Evolutionary conservation across 2,113 vertebrate genomes (phyloP), one percentile per base, ranked within the genome.

Genomic region (Rynchops niger): DNA sequence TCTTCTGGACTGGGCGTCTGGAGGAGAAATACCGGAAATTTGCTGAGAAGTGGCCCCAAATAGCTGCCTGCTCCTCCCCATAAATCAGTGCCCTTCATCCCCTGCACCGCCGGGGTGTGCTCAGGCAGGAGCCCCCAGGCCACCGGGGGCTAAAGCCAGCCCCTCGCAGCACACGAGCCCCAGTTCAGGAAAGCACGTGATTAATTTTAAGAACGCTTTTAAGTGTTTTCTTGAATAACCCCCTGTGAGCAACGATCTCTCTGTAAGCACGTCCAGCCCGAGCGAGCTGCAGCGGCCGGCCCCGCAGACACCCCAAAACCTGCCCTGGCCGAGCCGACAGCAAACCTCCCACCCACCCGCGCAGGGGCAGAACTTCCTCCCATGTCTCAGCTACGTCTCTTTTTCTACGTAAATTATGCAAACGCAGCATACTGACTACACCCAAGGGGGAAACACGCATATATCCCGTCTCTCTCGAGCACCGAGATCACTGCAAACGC

Each of bases 351-450:
- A 5, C 61, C 62, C 47, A 10, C 77, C 82, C 9, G n/a, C 0
- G 0, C 26, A 52, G 43, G 45, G 80, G 53, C 61, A 87, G 86
- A 71, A 65, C 49, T 87, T 92, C 88, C 91, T 79, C 66, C 49
- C 43, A 1, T 65, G 61, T 34, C 59, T 82, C 67, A 36, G 7
- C 13, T 1, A 71, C 1, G 1, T 43, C 79, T 79, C 67, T 38
- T 81, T 92, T 76, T 61, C 88, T 61, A 40, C 9, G 58, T 71
- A 84, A 84, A 56, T 86, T 92, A 79, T 71, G 81, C 92, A 91
- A 90, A 85, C 71, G 49, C 78, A 82, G 81, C 52, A 32, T 20
- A 50, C 1, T 47, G 73, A 52, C 73, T 87, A 15, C 25, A 61
- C 87, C 56, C 52, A 0, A 71, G 38, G 43, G 89, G 56, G 26